Base-by-base conservation (phyloP, 1,140 invertebrate species). In the Hyles euphorbiae region DNA sequence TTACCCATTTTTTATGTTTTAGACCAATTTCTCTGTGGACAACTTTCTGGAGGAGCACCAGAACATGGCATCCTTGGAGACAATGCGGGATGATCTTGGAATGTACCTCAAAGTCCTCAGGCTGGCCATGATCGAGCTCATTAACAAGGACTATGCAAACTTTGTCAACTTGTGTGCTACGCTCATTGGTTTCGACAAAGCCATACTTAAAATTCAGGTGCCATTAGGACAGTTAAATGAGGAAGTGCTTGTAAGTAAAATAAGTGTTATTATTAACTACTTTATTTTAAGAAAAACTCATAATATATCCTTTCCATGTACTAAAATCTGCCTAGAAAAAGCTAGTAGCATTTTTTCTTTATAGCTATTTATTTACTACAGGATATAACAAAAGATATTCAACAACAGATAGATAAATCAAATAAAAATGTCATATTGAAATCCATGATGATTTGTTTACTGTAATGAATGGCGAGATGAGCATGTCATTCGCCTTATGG, bases 81-180 rank as follows among this genome's bases (percentile, higher is more conserved):
- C 92, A 48, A 92, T 99, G 82, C 92, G 97, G 53, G 96, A 98
- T 89, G 97, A 99, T 87, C 89, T 99, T 43, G 95, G 95, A 9
- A 89, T 96, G 33, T 98, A 98, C 81, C 86, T 98, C 36, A 98
- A 98, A 89, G 93, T 96, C 9, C 87, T 99, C 4, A 90, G 97
- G 68, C 94, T 96, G 65, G 95, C 97, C 2, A 97, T 99, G 95
- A 97, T 99, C 64, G 97, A 99, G 87, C 90, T 99, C 0, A 98
- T 99, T 58, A 99, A 99, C 86, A 96, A 97, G 82, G 98, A 99
- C 80, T 99, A 99, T 90, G 95, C 95, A 3, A 97, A 99, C 86
- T 99, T 99, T 91, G 97, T 99, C 5, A 98, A 98, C 89, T 88
- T 99, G 45, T 98, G 97, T 34, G 96, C 96, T 22, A 98, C 98